Evolutionary conservation across 2,888 invertebrate species (phyloP), one percentile per base, ranked within the genome.

Genomic region (Hermaeophaga mercurialis): DNA sequence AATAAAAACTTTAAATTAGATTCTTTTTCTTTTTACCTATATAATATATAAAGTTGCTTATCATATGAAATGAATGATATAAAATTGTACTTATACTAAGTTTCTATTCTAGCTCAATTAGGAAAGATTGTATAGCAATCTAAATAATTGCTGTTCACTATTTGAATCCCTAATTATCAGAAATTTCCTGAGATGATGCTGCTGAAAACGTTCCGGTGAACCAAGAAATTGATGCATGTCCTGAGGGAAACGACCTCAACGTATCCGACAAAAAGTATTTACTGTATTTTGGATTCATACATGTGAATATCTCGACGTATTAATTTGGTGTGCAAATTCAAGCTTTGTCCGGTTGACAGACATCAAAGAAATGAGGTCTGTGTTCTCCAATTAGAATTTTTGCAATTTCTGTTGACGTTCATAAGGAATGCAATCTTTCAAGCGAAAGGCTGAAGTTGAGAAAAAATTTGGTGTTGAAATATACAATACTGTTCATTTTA

Each of bases 211-310:
- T 71, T 7, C 87, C 84, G 38, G 84, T 82, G 74, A 85, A 90
- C 41, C 86, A 77, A 0, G 88, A 84, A 1, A 89, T 75, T 1
- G 89, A 85, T 0, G 91, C 82, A 75, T 91, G 91, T 6, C 89
- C 90, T 0, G 90, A 91, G 0, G 90, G 91, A 72, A 91, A 86
- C 70, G 84, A 90, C 80, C 80, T 87, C 70, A 80, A 85, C 72
- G 69, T 81, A 74, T 91, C 91, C 44, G 81, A 80, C 54, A 87
- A 78, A 47, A 83, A 79, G 70, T 84, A 85, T 18, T 76, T 69
- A 15, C 82, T 80, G 68, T 80, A 80, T 31, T 78, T 75, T 6
- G 79, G 80, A 39, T 85, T 87, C 0, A 85, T 87, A 73, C 91
- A 91, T 1, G 78, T 82, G 75, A 85, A 90, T 46, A 78, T 78